Percentiles rank a stretch among this genome's conserved stretches.
Conservation (phyloP, 1,140 invertebrate species). For the Cydia fagiglandana region DNA sequence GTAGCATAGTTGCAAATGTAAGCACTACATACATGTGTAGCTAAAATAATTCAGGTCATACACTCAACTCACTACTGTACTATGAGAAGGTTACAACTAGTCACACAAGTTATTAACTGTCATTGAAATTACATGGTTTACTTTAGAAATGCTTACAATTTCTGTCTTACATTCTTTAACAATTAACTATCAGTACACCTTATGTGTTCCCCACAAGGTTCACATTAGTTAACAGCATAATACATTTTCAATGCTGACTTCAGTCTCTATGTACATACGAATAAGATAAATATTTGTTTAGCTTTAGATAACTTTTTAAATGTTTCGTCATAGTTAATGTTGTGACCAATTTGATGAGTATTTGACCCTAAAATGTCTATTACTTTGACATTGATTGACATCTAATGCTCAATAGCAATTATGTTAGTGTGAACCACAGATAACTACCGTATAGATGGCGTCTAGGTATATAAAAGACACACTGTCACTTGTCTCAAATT, state of each 20-base stretch:
- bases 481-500: no score
- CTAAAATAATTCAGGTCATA: constrained; percentile 25
- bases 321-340: background rate
- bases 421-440: background rate
- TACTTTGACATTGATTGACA: constrained; percentile 5
- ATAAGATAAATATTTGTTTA: constrained; percentile 1
- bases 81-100: constrained; percentile 17
- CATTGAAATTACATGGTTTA: constrained; percentile 28
- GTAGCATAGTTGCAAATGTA: no score
- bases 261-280: background rate
- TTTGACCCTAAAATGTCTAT: constrained; percentile 10
- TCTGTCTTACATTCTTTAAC: background rate
- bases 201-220: no score
- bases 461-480: no score
- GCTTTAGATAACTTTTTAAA: background rate
- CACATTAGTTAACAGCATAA: no score
- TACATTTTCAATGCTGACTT: background rate
- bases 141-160: constrained; percentile 23
- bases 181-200: no score
- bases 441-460: no score
- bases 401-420: background rate
- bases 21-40: background rate
- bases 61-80: constrained; percentile 10
- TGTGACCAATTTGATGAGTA: background rate
- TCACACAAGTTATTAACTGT: background rate